Conservation (phyloP, 2,888 invertebrate species). For the Herminia tarsipennalis region DNA sequence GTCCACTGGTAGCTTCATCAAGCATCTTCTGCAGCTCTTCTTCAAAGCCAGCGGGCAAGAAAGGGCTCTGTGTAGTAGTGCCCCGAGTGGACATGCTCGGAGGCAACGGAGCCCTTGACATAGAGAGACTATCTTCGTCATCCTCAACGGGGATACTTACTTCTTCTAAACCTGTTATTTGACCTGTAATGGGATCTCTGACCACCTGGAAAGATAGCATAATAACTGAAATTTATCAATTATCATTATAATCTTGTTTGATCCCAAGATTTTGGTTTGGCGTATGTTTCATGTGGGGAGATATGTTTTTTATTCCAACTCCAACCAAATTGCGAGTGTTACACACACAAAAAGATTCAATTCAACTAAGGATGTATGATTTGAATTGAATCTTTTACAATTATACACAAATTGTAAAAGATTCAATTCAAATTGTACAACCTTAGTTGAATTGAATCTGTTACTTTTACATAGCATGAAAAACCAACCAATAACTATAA, state of each 20-base stretch:
- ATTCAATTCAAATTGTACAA: too few relatives aligned
- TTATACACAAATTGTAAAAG: too few relatives aligned
- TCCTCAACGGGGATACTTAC: slow-evolving; percentile 82
- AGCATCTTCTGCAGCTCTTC: slow-evolving; percentile 80
- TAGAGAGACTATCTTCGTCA: slow-evolving; percentile 86
- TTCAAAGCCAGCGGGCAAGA: slow-evolving; percentile 94
- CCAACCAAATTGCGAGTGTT: too few relatives aligned
- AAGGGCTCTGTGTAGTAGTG: slow-evolving; percentile 92
- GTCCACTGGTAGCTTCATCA: slow-evolving; percentile 61
- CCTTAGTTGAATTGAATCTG: too few relatives aligned
- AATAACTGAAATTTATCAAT: slow-evolving; percentile 29
- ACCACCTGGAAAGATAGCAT: slow-evolving; percentile 77
- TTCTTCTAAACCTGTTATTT: slow-evolving; percentile 86
- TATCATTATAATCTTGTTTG: too few relatives aligned
- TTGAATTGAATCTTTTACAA: too few relatives aligned
- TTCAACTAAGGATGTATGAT: too few relatives aligned
- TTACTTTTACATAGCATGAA: too few relatives aligned
- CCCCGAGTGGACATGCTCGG: slow-evolving; percentile 90
- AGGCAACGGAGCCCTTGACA: slow-evolving; percentile 91
- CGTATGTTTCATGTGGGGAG: too few relatives aligned
- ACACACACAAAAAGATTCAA: too few relatives aligned
- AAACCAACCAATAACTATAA: too few relatives aligned
- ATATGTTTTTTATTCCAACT: too few relatives aligned
- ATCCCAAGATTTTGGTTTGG: not conserved
- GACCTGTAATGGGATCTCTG: slow-evolving; percentile 91